A percentile compares a stretch with the other conserved stretches of the same genome.
phyloP scores from a whole-genome alignment of 2,797 vertebrate species.

The Lycodopsis pacificus region DNA sequence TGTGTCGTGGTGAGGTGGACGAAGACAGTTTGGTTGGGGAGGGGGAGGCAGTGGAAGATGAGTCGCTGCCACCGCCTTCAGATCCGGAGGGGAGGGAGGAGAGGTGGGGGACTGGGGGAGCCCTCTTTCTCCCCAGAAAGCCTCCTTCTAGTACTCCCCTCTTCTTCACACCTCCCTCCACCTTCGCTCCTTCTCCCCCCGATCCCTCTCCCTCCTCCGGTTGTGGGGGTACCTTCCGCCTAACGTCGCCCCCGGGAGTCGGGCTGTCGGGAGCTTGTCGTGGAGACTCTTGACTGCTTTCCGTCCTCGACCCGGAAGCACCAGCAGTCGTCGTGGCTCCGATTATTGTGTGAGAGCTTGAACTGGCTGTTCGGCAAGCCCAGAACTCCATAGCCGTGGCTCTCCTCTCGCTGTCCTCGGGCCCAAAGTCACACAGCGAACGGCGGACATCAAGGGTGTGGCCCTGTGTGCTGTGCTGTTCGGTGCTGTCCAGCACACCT shows the following conservation, averaged over 20 bases:
- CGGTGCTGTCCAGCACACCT: conserved; percentile 81
- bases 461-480: conserved; percentile 63
- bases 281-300: conserved; percentile 77
- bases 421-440: conserved; percentile 79
- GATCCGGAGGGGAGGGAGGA: conserved; percentile 83
- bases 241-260: conserved; percentile 80
- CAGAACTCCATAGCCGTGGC: conserved; percentile 80
- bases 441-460: conserved; percentile 61
- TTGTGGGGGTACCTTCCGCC: conserved; percentile 79
- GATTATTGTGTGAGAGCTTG: conserved; percentile 52
- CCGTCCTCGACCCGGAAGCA: conserved; percentile 52
- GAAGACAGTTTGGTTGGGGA: conserved; percentile 91
- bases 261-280: conserved; percentile 82
- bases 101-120: conserved; percentile 86
- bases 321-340: conserved; percentile 31
- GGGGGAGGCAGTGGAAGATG: conserved; percentile 89
- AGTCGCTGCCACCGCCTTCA: conserved; percentile 88
- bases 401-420: conserved; percentile 80
- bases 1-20: conserved; percentile 91
- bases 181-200: conserved; percentile 80
- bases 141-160: conserved; percentile 91
- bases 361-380: conserved; percentile 69
- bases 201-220: conserved; percentile 86
- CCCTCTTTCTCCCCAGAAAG: conserved; percentile 91
- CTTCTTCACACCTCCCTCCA: conserved; percentile 87